Evolutionary conservation across 2,888 invertebrate genomes (phyloP).

Genomic region (Calliphora vomitoria): DNA sequence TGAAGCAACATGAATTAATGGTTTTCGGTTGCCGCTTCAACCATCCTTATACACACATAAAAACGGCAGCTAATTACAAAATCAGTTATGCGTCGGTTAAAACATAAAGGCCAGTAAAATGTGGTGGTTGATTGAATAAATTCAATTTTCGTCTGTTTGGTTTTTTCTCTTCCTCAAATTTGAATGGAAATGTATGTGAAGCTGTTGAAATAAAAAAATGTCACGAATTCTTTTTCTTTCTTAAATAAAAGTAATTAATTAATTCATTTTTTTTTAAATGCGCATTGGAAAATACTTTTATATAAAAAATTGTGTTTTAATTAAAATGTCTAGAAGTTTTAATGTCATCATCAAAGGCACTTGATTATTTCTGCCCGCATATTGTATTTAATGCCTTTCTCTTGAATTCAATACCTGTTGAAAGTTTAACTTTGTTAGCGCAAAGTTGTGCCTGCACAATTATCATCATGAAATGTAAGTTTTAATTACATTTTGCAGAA

Average conservation of each 20-base stretch:
- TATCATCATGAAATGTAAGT: background rate
- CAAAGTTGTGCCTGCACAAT: background rate
- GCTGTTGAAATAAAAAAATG: background rate
- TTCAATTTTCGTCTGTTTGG: background rate
- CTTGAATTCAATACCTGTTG: background rate
- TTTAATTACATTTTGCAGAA: background rate
- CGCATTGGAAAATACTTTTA: background rate
- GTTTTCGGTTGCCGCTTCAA: constrained; percentile 4
- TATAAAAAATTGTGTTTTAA: constrained; percentile 4
- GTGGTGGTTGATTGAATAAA: constrained; percentile 13
- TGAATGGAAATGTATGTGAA: background rate
- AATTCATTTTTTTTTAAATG: background rate
- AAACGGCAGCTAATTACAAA: constrained; percentile 26
- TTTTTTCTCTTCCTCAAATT: background rate
- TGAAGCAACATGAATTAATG: constrained; percentile 24
- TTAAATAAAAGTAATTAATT: background rate
- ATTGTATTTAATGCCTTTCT: background rate
- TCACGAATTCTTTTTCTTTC: background rate
- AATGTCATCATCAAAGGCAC: background rate
- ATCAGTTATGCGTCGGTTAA: background rate
- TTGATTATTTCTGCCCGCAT: background rate
- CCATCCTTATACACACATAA: background rate
- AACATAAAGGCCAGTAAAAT: constrained; percentile 4
- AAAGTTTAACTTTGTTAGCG: background rate
- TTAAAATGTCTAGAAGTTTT: constrained; percentile 19